Percentiles rank a stretch among this genome's conserved stretches.
Conservation (phyloP, 1,140 invertebrate species). For the Contarinia nasturtii region DNA sequence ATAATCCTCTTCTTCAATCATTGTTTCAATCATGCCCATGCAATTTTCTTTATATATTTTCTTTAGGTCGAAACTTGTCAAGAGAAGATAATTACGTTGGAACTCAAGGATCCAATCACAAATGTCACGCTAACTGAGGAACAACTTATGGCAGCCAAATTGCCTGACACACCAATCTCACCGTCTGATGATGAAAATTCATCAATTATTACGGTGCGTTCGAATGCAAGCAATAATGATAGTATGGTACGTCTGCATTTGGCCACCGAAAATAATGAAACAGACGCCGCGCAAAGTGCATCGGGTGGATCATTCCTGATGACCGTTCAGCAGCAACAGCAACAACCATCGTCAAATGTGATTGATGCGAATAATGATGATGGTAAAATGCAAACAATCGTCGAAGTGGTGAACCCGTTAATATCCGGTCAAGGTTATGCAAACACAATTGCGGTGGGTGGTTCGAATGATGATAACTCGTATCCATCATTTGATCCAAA, state of each 20-base stretch:
- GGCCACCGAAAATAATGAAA: too few relatives aligned
- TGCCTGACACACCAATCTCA: not conserved
- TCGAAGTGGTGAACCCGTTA: conserved; percentile 22
- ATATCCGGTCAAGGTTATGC: conserved; percentile 19
- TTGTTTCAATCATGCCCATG: too few relatives aligned
- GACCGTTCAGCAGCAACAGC: not conserved
- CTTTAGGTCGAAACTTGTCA: conserved; percentile 65
- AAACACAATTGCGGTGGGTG: conserved; percentile 17
- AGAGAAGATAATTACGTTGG: conserved; percentile 73
- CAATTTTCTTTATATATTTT: conserved; percentile 10
- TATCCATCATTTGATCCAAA: conserved; percentile 11
- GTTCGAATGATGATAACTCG: conserved; percentile 3
- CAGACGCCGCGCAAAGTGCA: too few relatives aligned
- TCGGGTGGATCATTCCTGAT: not conserved
- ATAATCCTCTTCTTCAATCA: conserved; percentile 4
- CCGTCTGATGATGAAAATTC: conserved; percentile 16
- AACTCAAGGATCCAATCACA: conserved; percentile 31
- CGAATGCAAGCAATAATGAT: conserved; percentile 17
- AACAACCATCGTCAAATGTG: not conserved
- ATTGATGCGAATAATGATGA: not conserved
- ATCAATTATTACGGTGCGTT: conserved; percentile 21
- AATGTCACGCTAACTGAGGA: not conserved
- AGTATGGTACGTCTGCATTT: conserved; percentile 8
- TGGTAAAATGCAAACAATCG: conserved; percentile 12
- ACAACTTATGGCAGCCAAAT: not conserved